phyloP scores from a whole-genome alignment of 2,888 invertebrate genomes.

The Melipona beecheii region DNA sequence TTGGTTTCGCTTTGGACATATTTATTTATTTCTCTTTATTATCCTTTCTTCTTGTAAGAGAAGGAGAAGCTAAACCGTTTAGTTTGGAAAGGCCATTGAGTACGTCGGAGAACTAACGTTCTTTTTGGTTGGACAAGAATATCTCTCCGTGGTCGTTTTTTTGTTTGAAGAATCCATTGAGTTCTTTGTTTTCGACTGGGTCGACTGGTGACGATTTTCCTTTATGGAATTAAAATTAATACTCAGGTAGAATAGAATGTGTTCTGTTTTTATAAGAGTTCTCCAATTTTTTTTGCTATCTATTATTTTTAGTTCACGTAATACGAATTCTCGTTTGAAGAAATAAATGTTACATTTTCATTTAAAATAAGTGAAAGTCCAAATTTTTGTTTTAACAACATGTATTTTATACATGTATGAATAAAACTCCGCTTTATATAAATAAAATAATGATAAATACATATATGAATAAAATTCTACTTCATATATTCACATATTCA shows the following conservation, averaged over 20 bases:
- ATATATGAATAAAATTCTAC: too few species aligned
- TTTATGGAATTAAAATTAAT: not conserved
- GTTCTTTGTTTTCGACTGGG: not conserved
- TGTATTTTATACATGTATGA: not conserved
- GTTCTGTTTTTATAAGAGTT: not conserved
- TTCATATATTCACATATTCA: too few species aligned
- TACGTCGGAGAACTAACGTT: not conserved
- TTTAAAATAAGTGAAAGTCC: not conserved
- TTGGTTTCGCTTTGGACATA: not conserved
- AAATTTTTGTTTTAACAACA: not conserved
- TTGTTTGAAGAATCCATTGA: not conserved
- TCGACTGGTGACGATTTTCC: not conserved
- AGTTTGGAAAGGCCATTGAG: not conserved
- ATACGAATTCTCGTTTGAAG: not conserved
- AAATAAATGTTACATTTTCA: not conserved
- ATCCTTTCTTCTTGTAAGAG: not conserved
- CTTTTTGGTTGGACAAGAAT: not conserved
- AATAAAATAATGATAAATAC: too few species aligned
- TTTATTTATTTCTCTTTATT: not conserved
- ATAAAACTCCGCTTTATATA: too few species aligned
- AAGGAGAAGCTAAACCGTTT: not conserved
- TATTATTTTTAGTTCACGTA: not conserved
- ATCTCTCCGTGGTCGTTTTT: not conserved
- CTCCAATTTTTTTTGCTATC: not conserved
- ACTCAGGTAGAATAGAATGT: not conserved